Percentiles rank a stretch among this genome's conserved stretches.
Conservation (phyloP, 2,113 vertebrate species). For the Neodontobutis hainanensis region DNA sequence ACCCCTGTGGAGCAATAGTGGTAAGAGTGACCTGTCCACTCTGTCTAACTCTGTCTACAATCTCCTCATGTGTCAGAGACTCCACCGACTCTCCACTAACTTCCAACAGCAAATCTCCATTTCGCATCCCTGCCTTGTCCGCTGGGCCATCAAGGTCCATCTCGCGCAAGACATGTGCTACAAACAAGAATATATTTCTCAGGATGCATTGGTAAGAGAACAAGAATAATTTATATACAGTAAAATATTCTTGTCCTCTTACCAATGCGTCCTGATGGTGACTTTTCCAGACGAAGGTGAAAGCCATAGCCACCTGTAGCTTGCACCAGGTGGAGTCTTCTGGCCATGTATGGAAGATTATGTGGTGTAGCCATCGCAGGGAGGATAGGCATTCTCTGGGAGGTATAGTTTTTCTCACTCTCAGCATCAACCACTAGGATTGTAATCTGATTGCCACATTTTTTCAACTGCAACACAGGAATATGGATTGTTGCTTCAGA, state of each 20-base stretch:
- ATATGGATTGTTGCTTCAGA: background rate
- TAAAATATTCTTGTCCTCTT: slow-evolving; percentile 28
- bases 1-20: slow-evolving; percentile 80
- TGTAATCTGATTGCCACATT: slow-evolving; percentile 80
- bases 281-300: slow-evolving; percentile 83
- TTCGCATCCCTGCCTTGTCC: slow-evolving; percentile 84
- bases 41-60: slow-evolving; percentile 82
- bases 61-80: slow-evolving; percentile 81
- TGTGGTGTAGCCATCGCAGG: slow-evolving; percentile 82
- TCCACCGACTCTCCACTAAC: slow-evolving; percentile 88
- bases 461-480: slow-evolving; percentile 78
- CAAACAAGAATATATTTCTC: background rate
- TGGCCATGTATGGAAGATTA: slow-evolving; percentile 79
- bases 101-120: slow-evolving; percentile 88
- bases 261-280: slow-evolving; percentile 73
- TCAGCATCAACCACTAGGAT: slow-evolving; percentile 84
- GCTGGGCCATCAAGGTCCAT: slow-evolving; percentile 84
- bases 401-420: slow-evolving; percentile 82
- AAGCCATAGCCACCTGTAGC: slow-evolving; percentile 84
- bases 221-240: background rate
- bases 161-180: slow-evolving; percentile 87
- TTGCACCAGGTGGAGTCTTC: slow-evolving; percentile 76
- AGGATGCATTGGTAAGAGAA: background rate
- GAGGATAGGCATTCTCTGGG: slow-evolving; percentile 72
- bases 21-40: slow-evolving; percentile 79